A percentile compares a stretch with the other conserved stretches of the same genome.
Conservation (phyloP, 2,797 vertebrate genomes). For the Sternarchorhynchus goeldii region DNA sequence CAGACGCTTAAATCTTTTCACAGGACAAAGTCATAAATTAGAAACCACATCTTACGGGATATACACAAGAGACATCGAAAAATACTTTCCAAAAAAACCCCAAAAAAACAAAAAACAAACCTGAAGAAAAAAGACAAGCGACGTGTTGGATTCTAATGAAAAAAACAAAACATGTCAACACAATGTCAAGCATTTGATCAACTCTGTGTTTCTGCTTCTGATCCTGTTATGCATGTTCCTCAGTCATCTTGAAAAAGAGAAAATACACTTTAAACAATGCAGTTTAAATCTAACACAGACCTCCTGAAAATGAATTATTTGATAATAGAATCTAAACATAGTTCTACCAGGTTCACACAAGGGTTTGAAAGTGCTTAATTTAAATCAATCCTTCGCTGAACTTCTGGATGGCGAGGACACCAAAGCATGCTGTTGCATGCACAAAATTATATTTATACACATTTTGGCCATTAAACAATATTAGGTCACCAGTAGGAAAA, state of each 20-base stretch:
- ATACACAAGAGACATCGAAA: conserved; percentile 81
- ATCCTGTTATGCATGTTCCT: conserved; percentile 13
- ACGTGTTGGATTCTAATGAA: conserved; percentile 10
- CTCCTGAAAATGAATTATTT: not conserved
- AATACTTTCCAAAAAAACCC: conserved; percentile 59
- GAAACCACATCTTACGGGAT: conserved; percentile 85
- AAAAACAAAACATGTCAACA: conserved; percentile 30
- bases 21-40: conserved; percentile 85
- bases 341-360: conserved; percentile 7
- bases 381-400: conserved; percentile 4
- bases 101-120: conserved; percentile 55
- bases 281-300: conserved; percentile 3
- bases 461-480: conserved; percentile 21
- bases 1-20: conserved; percentile 78
- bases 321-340: not conserved
- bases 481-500: conserved; percentile 20
- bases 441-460: conserved; percentile 19
- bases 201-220: not conserved
- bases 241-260: not conserved
- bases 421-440: conserved; percentile 41
- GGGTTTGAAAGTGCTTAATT: not conserved
- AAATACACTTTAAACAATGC: not conserved
- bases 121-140: not conserved
- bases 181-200: conserved; percentile 36
- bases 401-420: conserved; percentile 3